phyloP scores from a whole-genome alignment of 1,140 invertebrate genomes.

The Druon quercuslanigerum region DNA sequence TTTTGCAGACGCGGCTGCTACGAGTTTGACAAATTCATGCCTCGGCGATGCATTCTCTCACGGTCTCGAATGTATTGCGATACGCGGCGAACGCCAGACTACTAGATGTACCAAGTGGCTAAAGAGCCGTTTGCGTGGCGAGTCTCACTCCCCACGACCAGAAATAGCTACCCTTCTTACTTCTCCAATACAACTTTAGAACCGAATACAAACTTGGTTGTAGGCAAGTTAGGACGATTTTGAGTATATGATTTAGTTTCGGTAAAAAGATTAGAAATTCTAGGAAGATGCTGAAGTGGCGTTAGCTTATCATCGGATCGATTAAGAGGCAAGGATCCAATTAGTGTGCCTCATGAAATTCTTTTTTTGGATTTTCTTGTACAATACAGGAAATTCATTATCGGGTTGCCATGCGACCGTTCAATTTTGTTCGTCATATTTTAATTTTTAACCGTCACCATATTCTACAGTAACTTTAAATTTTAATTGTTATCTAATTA shows the following conservation, averaged over 20 bases:
- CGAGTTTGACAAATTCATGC: conserved; percentile 38
- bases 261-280: conserved; percentile 15
- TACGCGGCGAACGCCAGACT: conserved; percentile 73
- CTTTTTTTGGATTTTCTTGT: no score
- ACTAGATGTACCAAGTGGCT: conserved; percentile 70
- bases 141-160: conserved; percentile 71
- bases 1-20: conserved; percentile 43
- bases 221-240: background rate
- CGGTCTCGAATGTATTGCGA: conserved; percentile 64
- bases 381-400: no score
- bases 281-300: background rate
- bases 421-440: no score
- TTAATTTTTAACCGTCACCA: no score
- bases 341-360: no score
- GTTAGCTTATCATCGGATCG: background rate
- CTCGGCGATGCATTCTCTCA: conserved; percentile 47
- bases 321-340: no score
- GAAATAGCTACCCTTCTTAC: conserved; percentile 76
- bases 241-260: conserved; percentile 15
- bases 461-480: no score
- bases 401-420: no score
- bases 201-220: conserved; percentile 34
- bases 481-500: no score
- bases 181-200: conserved; percentile 70
- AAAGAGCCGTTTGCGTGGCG: conserved; percentile 67